These are phyloP conservation scores for Protonemura montana DNA, from an alignment of 2,888 invertebrate species.

Conservation along the genomic window DNA sequence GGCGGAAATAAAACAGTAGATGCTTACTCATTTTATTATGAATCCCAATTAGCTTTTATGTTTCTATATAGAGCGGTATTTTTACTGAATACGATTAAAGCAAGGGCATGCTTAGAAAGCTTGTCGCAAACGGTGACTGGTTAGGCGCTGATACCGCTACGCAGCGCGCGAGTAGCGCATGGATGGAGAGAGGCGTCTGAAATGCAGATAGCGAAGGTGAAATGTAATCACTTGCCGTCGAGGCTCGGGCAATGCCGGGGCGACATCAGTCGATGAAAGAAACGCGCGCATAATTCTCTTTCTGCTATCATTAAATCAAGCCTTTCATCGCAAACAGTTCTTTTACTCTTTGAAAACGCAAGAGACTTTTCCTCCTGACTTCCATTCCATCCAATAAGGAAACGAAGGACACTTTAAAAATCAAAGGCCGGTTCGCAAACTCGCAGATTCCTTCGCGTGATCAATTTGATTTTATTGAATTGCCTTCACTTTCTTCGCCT, in stretches of 20 bases:
- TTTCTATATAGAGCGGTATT: no score
- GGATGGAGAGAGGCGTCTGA: not conserved
- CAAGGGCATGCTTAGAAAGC: no score
- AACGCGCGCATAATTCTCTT: not conserved
- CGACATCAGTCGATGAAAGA: not conserved
- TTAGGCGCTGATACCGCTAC: not conserved
- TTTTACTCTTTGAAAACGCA: not conserved
- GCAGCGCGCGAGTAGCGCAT: not conserved
- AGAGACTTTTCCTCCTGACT: not conserved
- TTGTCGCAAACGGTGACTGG: no score
- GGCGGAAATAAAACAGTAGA: not conserved
- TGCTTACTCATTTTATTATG: no score
- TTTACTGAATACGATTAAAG: no score
- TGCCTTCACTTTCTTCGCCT: not conserved
- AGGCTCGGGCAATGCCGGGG: not conserved
- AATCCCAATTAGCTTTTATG: no score
- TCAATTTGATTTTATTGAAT: not conserved
- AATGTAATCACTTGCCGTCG: not conserved
- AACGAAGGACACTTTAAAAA: not conserved
- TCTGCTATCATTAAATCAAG: constrained; percentile 12
- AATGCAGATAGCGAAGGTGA: not conserved
- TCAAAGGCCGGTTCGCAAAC: not conserved
- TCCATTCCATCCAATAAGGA: not conserved
- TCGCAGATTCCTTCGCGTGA: not conserved
- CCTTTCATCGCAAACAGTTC: not conserved